Conservation (phyloP, 1,140 invertebrate genomes). For the Microplitis demolitor region DNA sequence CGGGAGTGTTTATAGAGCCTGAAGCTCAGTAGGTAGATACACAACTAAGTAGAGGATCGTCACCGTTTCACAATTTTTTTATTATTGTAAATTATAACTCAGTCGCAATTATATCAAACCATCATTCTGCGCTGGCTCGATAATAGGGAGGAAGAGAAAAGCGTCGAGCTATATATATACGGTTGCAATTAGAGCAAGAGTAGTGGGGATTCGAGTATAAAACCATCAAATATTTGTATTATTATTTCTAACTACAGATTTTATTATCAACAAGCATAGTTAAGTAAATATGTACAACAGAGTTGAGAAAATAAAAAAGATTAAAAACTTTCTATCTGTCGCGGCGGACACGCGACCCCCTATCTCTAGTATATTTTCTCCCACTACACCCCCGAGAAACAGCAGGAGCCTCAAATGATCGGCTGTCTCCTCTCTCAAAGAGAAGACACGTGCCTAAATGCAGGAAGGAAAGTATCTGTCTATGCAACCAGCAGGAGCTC, state of each 20-base stretch:
- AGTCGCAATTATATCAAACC: constrained; percentile 14
- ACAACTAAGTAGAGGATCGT: not conserved
- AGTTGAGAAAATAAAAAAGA: constrained; percentile 16
- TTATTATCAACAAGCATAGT: no score
- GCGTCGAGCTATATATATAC: not conserved
- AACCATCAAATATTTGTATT: not conserved
- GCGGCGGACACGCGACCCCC: constrained; percentile 41
- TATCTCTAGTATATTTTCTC: constrained; percentile 21
- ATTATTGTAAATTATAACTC: not conserved
- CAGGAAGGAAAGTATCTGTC: constrained; percentile 46
- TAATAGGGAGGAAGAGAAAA: constrained; percentile 25
- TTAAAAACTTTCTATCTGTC: constrained; percentile 50
- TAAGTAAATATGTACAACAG: not conserved
- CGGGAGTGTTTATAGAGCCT: not conserved
- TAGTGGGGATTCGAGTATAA: no score
- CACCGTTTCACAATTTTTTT: constrained; percentile 10
- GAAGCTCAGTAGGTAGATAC: not conserved
- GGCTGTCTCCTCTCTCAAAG: constrained; percentile 30
- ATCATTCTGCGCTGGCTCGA: not conserved
- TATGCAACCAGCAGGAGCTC: constrained; percentile 6
- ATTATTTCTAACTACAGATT: no score
- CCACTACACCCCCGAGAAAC: not conserved
- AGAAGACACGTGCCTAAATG: constrained; percentile 47
- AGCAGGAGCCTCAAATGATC: constrained; percentile 11
- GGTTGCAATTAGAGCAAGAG: no score